phyloP scores from a whole-genome alignment of 2,888 invertebrate genomes.

The Syrphus vitripennis region DNA sequence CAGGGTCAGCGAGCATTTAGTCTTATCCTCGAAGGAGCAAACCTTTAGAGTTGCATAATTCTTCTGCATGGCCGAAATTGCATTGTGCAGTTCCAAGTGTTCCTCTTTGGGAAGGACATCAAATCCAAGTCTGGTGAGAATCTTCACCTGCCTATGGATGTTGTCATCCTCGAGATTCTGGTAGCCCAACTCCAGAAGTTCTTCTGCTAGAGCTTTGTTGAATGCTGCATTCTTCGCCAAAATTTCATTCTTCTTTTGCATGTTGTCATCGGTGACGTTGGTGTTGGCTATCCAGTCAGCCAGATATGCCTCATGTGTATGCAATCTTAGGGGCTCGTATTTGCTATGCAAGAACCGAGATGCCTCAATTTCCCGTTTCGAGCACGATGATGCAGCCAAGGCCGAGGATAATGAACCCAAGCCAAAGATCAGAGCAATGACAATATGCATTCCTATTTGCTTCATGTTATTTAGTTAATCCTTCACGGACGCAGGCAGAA shows the following conservation, averaged over 20 bases:
- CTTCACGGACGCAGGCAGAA: slow-evolving; percentile 6
- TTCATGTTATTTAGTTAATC: slow-evolving; percentile 33
- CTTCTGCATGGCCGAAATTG: slow-evolving; percentile 87
- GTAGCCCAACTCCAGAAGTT: slow-evolving; percentile 84
- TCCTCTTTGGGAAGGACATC: slow-evolving; percentile 87
- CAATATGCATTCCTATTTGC: slow-evolving; percentile 35
- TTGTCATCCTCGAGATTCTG: slow-evolving; percentile 85
- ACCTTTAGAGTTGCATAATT: slow-evolving; percentile 90
- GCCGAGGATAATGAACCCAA: slow-evolving; percentile 39
- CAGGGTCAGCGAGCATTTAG: slow-evolving; percentile 86
- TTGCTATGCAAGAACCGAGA: slow-evolving; percentile 10
- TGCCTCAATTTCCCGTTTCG: slow-evolving; percentile 19
- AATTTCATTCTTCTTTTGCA: slow-evolving; percentile 80
- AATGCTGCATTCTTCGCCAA: slow-evolving; percentile 75
- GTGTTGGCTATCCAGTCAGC: slow-evolving; percentile 75
- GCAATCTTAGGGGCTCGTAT: slow-evolving; percentile 24
- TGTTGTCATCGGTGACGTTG: slow-evolving; percentile 88
- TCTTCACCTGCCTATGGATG: slow-evolving; percentile 87
- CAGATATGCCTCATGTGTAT: slow-evolving; percentile 13
- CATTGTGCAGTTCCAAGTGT: slow-evolving; percentile 84
- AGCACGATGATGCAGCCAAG: slow-evolving; percentile 22
- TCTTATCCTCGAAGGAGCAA: slow-evolving; percentile 85
- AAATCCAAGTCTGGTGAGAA: slow-evolving; percentile 86
- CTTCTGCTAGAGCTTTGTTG: slow-evolving; percentile 77
- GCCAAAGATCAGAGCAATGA: slow-evolving; percentile 45